These are phyloP conservation scores for Siderastrea siderea DNA, from an alignment of 92 coral and sea anemone genomes.

Conservation along the genomic window DNA sequence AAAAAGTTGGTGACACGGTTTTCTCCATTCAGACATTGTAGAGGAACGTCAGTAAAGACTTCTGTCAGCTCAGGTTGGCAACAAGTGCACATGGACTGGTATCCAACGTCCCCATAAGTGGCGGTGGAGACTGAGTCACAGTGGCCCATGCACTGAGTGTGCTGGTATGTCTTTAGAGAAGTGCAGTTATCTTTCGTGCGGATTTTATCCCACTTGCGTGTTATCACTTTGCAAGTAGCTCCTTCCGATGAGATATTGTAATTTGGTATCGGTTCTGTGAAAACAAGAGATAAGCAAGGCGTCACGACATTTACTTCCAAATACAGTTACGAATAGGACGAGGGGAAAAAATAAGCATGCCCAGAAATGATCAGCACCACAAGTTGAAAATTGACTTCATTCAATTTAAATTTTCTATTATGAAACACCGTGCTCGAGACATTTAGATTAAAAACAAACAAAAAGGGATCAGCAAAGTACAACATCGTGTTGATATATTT, in stretches of 20 bases:
- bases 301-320: not conserved
- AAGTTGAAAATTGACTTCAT: too few species aligned
- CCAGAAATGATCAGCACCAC: too few species aligned
- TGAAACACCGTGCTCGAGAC: too few species aligned
- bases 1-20: conserved; percentile 54
- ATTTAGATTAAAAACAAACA: too few species aligned
- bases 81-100: conserved; percentile 59
- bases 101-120: conserved; percentile 56
- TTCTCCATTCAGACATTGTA: conserved; percentile 43
- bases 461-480: too few species aligned
- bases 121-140: conserved; percentile 62
- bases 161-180: conserved; percentile 28
- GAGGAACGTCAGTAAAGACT: not conserved
- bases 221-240: conserved; percentile 1
- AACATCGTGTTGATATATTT: too few species aligned
- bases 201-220: conserved; percentile 13
- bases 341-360: not conserved
- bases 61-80: conserved; percentile 52
- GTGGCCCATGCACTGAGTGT: conserved; percentile 63
- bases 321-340: not conserved
- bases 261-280: conserved; percentile 42
- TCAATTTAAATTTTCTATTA: too few species aligned
- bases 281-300: not conserved
- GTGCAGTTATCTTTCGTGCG: conserved; percentile 64
- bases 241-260: not conserved